These are phyloP conservation scores for Thalassaphorura encarpata DNA, from an alignment of 1,140 invertebrate species.

Conservation along the genomic window DNA sequence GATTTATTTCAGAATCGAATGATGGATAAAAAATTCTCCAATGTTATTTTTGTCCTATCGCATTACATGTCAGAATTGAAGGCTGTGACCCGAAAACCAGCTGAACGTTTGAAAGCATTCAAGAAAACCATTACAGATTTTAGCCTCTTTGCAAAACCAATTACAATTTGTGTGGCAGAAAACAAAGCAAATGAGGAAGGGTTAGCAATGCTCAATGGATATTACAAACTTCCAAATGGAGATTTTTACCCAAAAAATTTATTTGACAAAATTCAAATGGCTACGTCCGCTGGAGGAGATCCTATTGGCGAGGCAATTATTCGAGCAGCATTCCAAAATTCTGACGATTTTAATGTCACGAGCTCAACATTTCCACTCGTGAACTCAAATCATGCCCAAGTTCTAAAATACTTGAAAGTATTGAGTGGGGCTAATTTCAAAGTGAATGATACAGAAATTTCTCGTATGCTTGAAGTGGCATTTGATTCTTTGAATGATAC, in stretches of 20 bases:
- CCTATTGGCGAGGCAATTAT: too few species aligned
- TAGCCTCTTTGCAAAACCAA: slow-evolving; percentile 13
- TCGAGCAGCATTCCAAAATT: too few species aligned
- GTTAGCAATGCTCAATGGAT: slow-evolving; percentile 4
- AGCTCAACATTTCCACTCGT: too few species aligned
- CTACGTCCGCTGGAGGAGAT: too few species aligned
- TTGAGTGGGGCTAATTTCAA: too few species aligned
- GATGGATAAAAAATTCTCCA: slow-evolving; percentile 12
- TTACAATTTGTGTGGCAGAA: slow-evolving; percentile 4
- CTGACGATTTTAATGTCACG: too few species aligned
- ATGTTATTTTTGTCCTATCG: slow-evolving; percentile 15
- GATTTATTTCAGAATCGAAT: slow-evolving; percentile 10
- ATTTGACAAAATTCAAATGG: slow-evolving; percentile 11
- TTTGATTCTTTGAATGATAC: too few species aligned
- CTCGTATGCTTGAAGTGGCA: too few species aligned
- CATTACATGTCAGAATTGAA: slow-evolving; percentile 11
- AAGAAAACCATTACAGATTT: slow-evolving; percentile 3
- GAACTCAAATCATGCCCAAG: too few species aligned
- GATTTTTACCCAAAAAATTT: slow-evolving; percentile 18
- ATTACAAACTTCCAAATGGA: slow-evolving; percentile 14
- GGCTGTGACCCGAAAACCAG: neutral
- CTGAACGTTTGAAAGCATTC: neutral
- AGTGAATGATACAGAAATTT: too few species aligned
- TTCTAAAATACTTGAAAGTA: too few species aligned
- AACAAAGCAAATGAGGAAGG: slow-evolving; percentile 9